These are phyloP conservation scores for Sinotaia quadrata DNA, from an alignment of 2,888 invertebrate genomes.

Conservation along the genomic window DNA sequence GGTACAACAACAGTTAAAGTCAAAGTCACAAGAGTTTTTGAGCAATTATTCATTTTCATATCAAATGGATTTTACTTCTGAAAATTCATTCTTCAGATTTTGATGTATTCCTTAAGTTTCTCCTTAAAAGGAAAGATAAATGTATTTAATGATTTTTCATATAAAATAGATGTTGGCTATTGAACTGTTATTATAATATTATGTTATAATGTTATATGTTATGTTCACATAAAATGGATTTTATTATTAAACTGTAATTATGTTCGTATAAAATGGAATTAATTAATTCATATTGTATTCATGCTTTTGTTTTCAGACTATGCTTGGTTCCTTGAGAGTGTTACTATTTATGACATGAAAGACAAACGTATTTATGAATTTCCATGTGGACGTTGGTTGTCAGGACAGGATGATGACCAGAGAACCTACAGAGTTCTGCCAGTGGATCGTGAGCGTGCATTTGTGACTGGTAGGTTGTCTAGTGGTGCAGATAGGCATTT, in stretches of 20 bases:
- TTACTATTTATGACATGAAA: constrained; percentile 63
- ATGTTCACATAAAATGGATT: neutral
- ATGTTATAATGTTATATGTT: neutral
- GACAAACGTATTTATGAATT: constrained; percentile 61
- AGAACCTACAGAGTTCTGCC: constrained; percentile 61
- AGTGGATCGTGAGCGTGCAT: constrained; percentile 53
- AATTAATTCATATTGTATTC: too few relatives aligned
- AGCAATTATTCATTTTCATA: too few relatives aligned
- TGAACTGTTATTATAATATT: too few relatives aligned
- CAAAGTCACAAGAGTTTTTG: too few relatives aligned
- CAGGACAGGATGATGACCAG: constrained; percentile 61
- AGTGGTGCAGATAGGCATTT: too few relatives aligned
- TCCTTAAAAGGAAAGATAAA: too few relatives aligned
- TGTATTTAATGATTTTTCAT: too few relatives aligned
- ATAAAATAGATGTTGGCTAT: too few relatives aligned
- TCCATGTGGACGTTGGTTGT: constrained; percentile 66
- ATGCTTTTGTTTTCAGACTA: constrained; percentile 47
- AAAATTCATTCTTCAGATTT: too few relatives aligned
- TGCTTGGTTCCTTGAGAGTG: constrained; percentile 68
- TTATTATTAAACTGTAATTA: neutral
- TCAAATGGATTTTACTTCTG: too few relatives aligned
- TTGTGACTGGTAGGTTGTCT: constrained; percentile 60
- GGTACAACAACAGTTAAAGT: too few relatives aligned
- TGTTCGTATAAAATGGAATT: neutral
- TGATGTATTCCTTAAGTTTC: too few relatives aligned